These are phyloP conservation scores for Onthophagus taurus DNA, from an alignment of 1,140 invertebrate species.

Conservation along the genomic window DNA sequence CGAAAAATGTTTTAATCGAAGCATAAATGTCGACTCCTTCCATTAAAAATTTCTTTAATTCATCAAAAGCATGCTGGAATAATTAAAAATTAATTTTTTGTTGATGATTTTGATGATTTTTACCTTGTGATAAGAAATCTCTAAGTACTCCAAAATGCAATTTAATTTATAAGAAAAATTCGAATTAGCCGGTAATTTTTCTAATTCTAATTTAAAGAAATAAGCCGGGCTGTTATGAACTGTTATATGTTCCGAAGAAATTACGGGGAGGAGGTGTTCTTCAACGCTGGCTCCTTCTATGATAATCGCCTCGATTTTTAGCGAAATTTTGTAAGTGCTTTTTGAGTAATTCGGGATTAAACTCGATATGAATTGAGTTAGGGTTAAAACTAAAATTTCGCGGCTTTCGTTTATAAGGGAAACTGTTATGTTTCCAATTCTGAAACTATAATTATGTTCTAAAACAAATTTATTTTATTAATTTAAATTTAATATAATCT, in stretches of 20 bases:
- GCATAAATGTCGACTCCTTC: not conserved
- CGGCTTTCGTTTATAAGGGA: constrained; percentile 58
- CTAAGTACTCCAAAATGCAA: constrained; percentile 61
- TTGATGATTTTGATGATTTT: constrained; percentile 13
- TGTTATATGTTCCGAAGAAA: constrained; percentile 34
- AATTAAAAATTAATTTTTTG: constrained; percentile 12
- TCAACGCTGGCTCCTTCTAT: constrained; percentile 67
- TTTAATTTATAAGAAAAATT: constrained; percentile 61
- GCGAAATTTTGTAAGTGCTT: constrained; percentile 20
- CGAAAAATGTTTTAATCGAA: constrained; percentile 31
- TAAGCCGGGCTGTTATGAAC: constrained; percentile 51
- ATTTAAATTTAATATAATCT: constrained; percentile 22
- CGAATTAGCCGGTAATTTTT: constrained; percentile 58
- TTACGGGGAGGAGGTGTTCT: constrained; percentile 61
- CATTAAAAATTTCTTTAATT: constrained; percentile 61
- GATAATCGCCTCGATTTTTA: constrained; percentile 61
- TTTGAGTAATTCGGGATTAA: constrained; percentile 26
- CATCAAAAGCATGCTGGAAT: constrained; percentile 60
- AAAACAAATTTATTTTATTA: constrained; percentile 34
- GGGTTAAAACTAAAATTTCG: constrained; percentile 62
- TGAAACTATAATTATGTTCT: constrained; percentile 74
- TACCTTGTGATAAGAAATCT: constrained; percentile 74
- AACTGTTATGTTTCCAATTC: constrained; percentile 62
- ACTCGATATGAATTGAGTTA: constrained; percentile 49
- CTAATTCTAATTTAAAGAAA: constrained; percentile 66